These are phyloP conservation scores for Steromphala cineraria DNA, from an alignment of 2,888 invertebrate species.

Conservation along the genomic window DNA sequence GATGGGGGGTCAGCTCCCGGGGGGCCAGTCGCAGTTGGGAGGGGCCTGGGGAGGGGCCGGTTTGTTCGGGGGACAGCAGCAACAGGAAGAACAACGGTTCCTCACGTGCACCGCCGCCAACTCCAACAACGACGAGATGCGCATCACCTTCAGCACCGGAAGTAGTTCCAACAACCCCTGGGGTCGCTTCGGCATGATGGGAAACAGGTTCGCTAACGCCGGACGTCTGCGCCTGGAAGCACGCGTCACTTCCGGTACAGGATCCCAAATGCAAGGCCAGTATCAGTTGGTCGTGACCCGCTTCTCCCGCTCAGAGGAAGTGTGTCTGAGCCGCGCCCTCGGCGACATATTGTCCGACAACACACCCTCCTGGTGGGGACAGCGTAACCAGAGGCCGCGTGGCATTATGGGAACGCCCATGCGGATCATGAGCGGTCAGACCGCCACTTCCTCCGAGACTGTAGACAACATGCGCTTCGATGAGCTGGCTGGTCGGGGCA, in stretches of 20 bases:
- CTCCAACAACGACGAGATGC: constrained; percentile 13
- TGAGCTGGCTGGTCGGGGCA: constrained; percentile 3
- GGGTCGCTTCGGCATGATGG: not conserved
- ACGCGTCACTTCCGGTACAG: not conserved
- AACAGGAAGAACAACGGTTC: not conserved
- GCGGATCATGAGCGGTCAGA: not conserved
- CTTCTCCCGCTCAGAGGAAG: constrained; percentile 12
- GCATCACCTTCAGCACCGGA: not conserved
- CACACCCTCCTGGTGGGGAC: not conserved
- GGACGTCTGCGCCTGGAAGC: not conserved
- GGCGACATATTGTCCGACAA: constrained; percentile 16
- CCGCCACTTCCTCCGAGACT: not conserved
- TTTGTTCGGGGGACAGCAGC: too few relatives aligned
- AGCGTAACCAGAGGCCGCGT: not conserved
- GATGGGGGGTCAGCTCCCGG: too few relatives aligned
- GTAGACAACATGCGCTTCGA: not conserved
- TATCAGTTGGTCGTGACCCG: constrained; percentile 3
- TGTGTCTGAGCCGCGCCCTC: constrained; percentile 8
- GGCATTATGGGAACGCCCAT: constrained; percentile 4
- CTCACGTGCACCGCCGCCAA: constrained; percentile 3
- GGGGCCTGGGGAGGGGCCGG: too few relatives aligned
- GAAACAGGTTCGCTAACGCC: not conserved
- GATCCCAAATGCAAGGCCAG: not conserved
- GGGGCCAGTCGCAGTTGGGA: too few relatives aligned
- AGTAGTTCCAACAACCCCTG: not conserved